These are phyloP conservation scores for Ostrea edulis DNA, from an alignment of 1,140 invertebrate species.

Conservation along the genomic window DNA sequence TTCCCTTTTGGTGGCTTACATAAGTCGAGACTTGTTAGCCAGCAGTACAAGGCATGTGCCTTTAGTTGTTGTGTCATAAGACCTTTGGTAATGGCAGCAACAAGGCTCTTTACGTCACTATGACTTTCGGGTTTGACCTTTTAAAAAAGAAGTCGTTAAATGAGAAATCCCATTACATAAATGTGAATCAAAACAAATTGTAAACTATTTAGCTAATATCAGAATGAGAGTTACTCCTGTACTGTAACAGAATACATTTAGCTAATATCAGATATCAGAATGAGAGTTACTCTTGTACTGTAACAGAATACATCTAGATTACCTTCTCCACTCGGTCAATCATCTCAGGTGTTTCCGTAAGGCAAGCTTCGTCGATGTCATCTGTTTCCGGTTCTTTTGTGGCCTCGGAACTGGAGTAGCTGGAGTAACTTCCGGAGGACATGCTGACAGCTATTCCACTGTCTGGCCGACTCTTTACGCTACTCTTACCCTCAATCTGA, in stretches of 20 bases:
- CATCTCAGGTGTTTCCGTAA: constrained; percentile 65
- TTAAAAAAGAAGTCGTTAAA: constrained; percentile 1
- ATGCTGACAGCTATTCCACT: constrained; percentile 71
- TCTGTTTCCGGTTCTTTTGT: constrained; percentile 64
- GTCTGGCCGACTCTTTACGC: constrained; percentile 67
- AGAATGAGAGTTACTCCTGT: neutral
- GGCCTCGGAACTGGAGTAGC: constrained; percentile 70
- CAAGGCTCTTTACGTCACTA: constrained; percentile 66
- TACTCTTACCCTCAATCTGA: constrained; percentile 59
- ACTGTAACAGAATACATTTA: neutral
- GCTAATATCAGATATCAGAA: too few species aligned
- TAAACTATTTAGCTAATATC: too few species aligned
- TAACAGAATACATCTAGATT: neutral
- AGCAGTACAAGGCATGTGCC: constrained; percentile 69
- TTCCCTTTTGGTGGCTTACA: constrained; percentile 56
- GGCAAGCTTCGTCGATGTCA: constrained; percentile 64
- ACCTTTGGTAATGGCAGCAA: constrained; percentile 67
- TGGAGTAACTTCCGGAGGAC: constrained; percentile 70
- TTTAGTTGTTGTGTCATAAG: constrained; percentile 63
- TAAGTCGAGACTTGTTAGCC: constrained; percentile 65
- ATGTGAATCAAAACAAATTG: too few species aligned
- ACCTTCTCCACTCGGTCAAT: constrained; percentile 64
- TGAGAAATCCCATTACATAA: neutral
- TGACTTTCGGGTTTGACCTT: constrained; percentile 68
- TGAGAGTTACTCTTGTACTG: neutral